A percentile compares a stretch with the other conserved stretches of the same genome.
These are phyloP conservation scores for Heliconius aoede DNA, from an alignment of 2,888 invertebrate species.

Conservation along the genomic window DNA sequence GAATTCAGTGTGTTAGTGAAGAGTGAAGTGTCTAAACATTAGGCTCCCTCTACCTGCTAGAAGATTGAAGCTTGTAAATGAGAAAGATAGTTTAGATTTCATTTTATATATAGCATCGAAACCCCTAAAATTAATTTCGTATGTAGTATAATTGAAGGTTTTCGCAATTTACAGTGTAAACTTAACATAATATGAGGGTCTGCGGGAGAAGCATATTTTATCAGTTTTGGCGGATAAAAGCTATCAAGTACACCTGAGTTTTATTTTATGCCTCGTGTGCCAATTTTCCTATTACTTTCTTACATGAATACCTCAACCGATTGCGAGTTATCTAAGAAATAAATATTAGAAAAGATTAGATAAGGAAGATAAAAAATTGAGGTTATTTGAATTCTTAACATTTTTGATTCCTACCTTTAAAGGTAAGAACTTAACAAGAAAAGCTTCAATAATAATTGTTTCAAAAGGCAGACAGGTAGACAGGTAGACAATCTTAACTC, in stretches of 20 bases:
- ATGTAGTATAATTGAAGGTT: slow-evolving; percentile 6
- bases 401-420: too few species aligned
- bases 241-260: slow-evolving; percentile 81
- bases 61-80: too few species aligned
- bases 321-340: slow-evolving; percentile 52
- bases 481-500: too few species aligned
- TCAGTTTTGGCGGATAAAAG: slow-evolving; percentile 80
- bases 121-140: neutral
- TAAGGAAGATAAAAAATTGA: neutral
- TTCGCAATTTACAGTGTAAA: slow-evolving; percentile 58
- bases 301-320: slow-evolving; percentile 51
- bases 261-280: slow-evolving; percentile 78
- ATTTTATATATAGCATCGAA: neutral
- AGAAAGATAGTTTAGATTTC: neutral
- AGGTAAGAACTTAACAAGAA: too few species aligned
- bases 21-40: neutral
- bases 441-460: too few species aligned
- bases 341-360: neutral
- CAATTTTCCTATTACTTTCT: slow-evolving; percentile 69
- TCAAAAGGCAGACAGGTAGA: too few species aligned
- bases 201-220: slow-evolving; percentile 71
- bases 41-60: neutral
- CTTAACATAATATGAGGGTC: slow-evolving; percentile 63
- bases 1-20: neutral
- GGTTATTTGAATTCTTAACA: too few species aligned